Conservation (phyloP, 2,888 invertebrate species). For the Pharmacophagus antenor region DNA sequence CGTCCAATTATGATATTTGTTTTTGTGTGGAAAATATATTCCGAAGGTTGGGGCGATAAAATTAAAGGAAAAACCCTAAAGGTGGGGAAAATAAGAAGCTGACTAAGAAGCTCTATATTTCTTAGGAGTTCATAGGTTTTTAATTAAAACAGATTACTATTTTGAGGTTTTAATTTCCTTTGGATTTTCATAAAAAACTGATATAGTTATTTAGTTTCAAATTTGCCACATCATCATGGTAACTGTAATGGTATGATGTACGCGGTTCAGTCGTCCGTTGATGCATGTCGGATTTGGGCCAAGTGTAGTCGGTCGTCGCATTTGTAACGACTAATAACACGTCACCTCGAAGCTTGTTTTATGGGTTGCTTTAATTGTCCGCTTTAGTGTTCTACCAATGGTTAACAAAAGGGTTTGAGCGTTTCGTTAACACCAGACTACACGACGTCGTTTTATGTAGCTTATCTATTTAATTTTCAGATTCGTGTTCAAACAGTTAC, state of each 20-base stretch:
- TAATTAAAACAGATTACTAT: too few species aligned
- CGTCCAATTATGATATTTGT: too few species aligned
- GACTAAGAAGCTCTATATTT: too few species aligned
- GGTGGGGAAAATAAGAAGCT: too few species aligned
- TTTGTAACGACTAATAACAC: constrained; percentile 53
- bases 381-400: background rate
- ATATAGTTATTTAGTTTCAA: background rate
- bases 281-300: constrained; percentile 69
- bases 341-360: constrained; percentile 35
- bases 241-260: constrained; percentile 39
- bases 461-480: background rate
- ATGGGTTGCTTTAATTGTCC: constrained; percentile 30
- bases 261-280: constrained; percentile 61
- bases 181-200: too few species aligned
- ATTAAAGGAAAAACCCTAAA: too few species aligned
- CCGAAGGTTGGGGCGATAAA: too few species aligned
- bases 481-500: background rate
- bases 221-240: constrained; percentile 1
- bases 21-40: too few species aligned
- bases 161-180: too few species aligned
- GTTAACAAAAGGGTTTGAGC: background rate
- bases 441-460: background rate
- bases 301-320: constrained; percentile 66
- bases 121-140: too few species aligned
- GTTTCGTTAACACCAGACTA: too few species aligned